Evolutionary conservation across 2,888 invertebrate genomes (phyloP).

Genomic region (Ectropis crepuscularia): DNA sequence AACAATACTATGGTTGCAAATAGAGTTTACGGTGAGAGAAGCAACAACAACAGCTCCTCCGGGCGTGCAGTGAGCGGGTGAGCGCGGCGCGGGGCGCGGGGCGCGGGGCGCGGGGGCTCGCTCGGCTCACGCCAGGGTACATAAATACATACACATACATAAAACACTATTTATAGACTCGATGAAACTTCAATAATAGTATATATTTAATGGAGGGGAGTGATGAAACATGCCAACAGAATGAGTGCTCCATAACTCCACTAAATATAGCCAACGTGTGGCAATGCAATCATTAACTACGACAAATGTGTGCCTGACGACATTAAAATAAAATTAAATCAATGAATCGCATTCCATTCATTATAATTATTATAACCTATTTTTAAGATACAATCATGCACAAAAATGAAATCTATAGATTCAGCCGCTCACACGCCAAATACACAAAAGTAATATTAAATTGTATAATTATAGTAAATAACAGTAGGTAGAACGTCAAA

Average conservation of each 20-base stretch:
- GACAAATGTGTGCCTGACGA: conserved; percentile 55
- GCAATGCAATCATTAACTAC: conserved; percentile 53
- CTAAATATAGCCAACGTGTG: conserved; percentile 62
- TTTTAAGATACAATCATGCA: conserved; percentile 59
- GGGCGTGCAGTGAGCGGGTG: conserved; percentile 45
- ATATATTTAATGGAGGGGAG: conserved; percentile 48
- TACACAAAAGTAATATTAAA: conserved; percentile 73
- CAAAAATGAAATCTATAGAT: conserved; percentile 63
- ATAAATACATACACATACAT: conserved; percentile 60
- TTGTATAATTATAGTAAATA: conserved; percentile 63
- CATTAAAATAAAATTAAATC: conserved; percentile 46
- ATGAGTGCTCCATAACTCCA: conserved; percentile 58
- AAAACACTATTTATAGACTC: conserved; percentile 63
- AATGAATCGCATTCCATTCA: conserved; percentile 43
- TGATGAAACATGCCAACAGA: conserved; percentile 59
- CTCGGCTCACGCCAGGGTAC: conserved; percentile 48
- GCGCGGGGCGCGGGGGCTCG: conserved; percentile 9
- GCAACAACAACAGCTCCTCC: conserved; percentile 71
- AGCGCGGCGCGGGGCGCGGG: conserved; percentile 26
- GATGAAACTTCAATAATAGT: conserved; percentile 63
- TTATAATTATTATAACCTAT: conserved; percentile 36
- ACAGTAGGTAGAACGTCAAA: conserved; percentile 74
- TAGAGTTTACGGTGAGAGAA: conserved; percentile 64
- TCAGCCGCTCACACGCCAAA: conserved; percentile 72
- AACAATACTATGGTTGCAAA: conserved; percentile 58